phyloP scores from a whole-genome alignment of 2,113 vertebrate genomes.

The Procavia capensis region DNA sequence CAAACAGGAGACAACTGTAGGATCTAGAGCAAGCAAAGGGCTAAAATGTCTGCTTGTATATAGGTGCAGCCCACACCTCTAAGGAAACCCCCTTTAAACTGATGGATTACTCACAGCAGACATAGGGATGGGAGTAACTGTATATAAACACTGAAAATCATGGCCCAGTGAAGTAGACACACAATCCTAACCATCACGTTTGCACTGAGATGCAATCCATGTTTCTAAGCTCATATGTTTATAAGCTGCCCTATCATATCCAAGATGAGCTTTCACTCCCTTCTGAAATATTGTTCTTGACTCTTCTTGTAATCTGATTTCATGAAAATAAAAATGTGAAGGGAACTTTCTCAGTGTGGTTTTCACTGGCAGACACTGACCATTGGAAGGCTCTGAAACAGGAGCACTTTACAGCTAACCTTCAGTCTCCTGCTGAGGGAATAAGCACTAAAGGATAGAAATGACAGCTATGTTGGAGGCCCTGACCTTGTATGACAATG shows the following conservation, averaged over 20 bases:
- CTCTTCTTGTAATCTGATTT: slow-evolving; percentile 39
- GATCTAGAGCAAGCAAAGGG: no score
- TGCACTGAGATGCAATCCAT: no score
- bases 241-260: neutral
- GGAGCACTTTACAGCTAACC: neutral
- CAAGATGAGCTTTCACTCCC: neutral
- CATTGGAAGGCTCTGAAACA: neutral
- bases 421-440: neutral
- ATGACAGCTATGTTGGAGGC: neutral
- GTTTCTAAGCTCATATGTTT: neutral
- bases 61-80: no score
- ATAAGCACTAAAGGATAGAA: neutral
- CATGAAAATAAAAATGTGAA: neutral
- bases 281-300: neutral
- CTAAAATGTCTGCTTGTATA: no score
- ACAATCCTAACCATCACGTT: no score
- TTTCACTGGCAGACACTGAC: neutral
- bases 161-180: no score
- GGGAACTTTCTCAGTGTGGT: neutral
- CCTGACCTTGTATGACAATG: neutral
- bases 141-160: no score
- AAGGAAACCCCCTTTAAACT: no score
- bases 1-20: no score
- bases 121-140: no score
- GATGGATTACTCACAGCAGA: no score